Percentiles rank a stretch among this genome's conserved stretches.
Conservation (phyloP, 2,113 vertebrate genomes). For the Etheostoma cragini region DNA sequence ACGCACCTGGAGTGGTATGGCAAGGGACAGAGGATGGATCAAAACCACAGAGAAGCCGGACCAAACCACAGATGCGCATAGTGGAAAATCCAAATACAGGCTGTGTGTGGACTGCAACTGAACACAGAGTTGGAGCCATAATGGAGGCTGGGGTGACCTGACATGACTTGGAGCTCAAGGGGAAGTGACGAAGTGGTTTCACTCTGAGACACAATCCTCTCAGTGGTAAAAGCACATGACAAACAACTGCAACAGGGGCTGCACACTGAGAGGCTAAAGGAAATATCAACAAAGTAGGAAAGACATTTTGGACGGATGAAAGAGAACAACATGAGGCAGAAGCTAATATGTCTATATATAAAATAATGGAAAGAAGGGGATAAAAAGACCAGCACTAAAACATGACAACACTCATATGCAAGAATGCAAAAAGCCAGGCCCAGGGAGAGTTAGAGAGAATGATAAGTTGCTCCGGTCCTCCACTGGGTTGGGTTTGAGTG, state of each 20-base stretch:
- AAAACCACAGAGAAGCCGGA: no score
- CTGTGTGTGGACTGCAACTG: constrained; percentile 6
- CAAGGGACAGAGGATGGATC: no score
- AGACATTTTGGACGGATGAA: background rate
- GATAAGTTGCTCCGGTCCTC: constrained; percentile 40
- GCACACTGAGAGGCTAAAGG: background rate
- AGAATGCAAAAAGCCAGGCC: background rate
- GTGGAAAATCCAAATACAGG: background rate
- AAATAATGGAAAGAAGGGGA: background rate
- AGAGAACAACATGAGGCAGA: background rate
- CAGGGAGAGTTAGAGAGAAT: constrained; percentile 9
- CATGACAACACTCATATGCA: background rate
- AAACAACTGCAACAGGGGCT: background rate
- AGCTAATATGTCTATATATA: background rate
- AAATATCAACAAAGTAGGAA: background rate
- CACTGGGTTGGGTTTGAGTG: constrained; percentile 46
- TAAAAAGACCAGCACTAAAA: background rate
- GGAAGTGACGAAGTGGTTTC: constrained; percentile 42
- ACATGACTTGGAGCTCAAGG: constrained; percentile 24
- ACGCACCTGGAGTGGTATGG: no score
- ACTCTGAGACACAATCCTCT: constrained; percentile 13
- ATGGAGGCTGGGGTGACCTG: constrained; percentile 34
- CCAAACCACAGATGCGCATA: no score
- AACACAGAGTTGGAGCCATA: background rate
- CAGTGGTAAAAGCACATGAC: background rate